Conservation (phyloP, 2,888 invertebrate genomes). For the Chaitophorus viminalis region DNA sequence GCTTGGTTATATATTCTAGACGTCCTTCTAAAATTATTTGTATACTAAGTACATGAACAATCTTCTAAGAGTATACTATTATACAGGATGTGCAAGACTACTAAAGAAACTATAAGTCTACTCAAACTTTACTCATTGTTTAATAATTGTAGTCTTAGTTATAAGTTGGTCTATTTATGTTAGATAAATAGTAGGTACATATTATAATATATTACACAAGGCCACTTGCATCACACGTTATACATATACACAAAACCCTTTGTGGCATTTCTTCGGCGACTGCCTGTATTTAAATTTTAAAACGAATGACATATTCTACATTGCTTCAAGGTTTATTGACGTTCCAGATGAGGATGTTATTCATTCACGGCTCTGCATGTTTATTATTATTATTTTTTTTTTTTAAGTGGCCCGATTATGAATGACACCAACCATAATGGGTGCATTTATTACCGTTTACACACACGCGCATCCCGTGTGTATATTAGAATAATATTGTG, state of each 20-base stretch:
- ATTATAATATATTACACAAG: not conserved
- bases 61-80: not conserved
- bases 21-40: not conserved
- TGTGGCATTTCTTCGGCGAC: constrained; percentile 43
- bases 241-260: constrained; percentile 25
- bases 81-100: not conserved
- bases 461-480: not conserved
- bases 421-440: constrained; percentile 49
- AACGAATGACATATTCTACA: constrained; percentile 3
- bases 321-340: constrained; percentile 42
- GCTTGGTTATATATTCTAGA: not conserved
- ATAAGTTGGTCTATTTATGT: not conserved
- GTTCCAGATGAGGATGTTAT: constrained; percentile 58
- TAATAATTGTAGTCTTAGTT: not conserved
- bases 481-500: constrained; percentile 17
- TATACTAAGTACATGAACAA: not conserved
- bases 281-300: constrained; percentile 41
- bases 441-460: constrained; percentile 34
- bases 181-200: not conserved
- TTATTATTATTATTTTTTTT: constrained; percentile 30
- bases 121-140: not conserved
- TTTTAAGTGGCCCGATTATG: constrained; percentile 61
- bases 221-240: constrained; percentile 5
- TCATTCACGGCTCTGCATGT: constrained; percentile 53
- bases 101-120: not conserved